phyloP scores from a whole-genome alignment of 2,113 vertebrate genomes.

The Toxotes chatareus region DNA sequence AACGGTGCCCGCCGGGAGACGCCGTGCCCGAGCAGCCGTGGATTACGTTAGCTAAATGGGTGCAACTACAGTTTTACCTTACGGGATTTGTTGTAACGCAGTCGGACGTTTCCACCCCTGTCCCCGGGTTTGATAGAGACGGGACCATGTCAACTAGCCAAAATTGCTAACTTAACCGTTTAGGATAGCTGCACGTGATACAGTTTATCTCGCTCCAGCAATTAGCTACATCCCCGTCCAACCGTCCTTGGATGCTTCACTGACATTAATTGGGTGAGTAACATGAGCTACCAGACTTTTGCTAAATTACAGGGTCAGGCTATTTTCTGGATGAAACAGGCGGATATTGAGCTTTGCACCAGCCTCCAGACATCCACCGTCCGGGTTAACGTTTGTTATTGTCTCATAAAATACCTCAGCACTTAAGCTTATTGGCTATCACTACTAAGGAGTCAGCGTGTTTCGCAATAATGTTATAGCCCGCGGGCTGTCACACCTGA shows the following conservation, averaged over 20 bases:
- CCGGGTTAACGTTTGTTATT: slow-evolving; percentile 2
- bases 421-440: not conserved
- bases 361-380: slow-evolving; percentile 2
- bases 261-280: slow-evolving; percentile 76
- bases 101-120: slow-evolving; percentile 15
- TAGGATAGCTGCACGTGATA: slow-evolving; percentile 71
- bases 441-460: not conserved
- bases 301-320: slow-evolving; percentile 39
- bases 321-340: slow-evolving; percentile 44
- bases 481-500: not conserved
- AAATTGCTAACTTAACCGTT: slow-evolving; percentile 64
- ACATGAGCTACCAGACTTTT: slow-evolving; percentile 24
- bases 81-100: slow-evolving; percentile 31
- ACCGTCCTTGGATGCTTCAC: slow-evolving; percentile 72
- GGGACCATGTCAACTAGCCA: slow-evolving; percentile 49
- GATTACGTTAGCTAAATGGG: slow-evolving; percentile 65
- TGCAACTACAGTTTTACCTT: slow-evolving; percentile 31
- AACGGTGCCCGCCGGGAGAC: slow-evolving; percentile 54
- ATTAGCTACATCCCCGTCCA: slow-evolving; percentile 35
- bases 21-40: slow-evolving; percentile 22
- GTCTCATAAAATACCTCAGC: not conserved
- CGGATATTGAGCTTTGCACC: slow-evolving; percentile 33
- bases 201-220: slow-evolving; percentile 52
- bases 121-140: slow-evolving; percentile 41
- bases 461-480: not conserved